phyloP scores from a whole-genome alignment of 35 echinoderm and acorn worm species.

The Apostichopus californicus region DNA sequence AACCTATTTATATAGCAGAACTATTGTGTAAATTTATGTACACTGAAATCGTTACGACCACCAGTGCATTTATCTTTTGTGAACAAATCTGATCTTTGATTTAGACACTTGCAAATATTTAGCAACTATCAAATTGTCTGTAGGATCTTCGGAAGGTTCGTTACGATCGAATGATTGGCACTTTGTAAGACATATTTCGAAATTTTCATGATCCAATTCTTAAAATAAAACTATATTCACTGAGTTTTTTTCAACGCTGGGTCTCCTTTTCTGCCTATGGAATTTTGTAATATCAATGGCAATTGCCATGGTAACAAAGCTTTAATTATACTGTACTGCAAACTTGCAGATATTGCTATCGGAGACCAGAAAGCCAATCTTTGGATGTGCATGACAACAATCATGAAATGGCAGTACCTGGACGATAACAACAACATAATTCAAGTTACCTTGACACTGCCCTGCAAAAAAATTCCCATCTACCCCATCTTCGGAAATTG shows the following conservation, averaged over 20 bases:
- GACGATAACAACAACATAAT: slow-evolving; percentile 44
- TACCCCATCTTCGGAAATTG: neutral
- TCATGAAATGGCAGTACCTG: neutral
- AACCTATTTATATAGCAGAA: too few species aligned
- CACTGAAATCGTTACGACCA: too few species aligned
- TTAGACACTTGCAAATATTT: too few species aligned
- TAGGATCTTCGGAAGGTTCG: too few species aligned
- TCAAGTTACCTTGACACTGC: slow-evolving; percentile 28
- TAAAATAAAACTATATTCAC: neutral
- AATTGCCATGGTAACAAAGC: neutral
- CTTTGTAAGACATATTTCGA: too few species aligned
- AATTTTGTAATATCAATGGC: neutral
- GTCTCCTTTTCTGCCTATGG: neutral
- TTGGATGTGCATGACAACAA: slow-evolving; percentile 10
- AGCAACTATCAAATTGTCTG: too few species aligned
- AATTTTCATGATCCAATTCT: too few species aligned
- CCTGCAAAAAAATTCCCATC: slow-evolving; percentile 9
- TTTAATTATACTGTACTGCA: neutral
- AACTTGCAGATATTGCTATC: neutral
- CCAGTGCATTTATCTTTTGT: too few species aligned
- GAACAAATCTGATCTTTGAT: too few species aligned
- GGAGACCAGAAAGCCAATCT: neutral
- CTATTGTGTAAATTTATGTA: too few species aligned
- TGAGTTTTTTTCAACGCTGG: neutral
- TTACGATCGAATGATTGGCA: too few species aligned